Base-by-base conservation (phyloP, 2,888 invertebrate species). In the Lottia scabra region DNA sequence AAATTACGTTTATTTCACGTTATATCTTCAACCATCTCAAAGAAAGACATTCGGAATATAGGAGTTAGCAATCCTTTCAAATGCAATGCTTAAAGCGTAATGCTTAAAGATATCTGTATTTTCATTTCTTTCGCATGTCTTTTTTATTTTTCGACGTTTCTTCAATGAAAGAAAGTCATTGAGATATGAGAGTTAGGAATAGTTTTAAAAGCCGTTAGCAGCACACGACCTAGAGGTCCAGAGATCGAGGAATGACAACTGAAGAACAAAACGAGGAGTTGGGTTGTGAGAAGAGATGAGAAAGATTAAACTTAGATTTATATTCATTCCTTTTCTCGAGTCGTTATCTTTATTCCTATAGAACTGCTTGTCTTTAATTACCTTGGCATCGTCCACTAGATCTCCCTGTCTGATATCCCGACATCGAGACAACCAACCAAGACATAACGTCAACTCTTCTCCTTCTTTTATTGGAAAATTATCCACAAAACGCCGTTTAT, bases 311-410 rank as follows among this genome's bases (percentile, higher is more conserved):
- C 19, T 23, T 56, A 23, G 23, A 23, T 56, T 56, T 23, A 23
- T 56, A 23, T 56, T 56, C 19, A 19, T 56, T 23, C 19, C 68
- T 19, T 63, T 63, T 63, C 45, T 44, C 43, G 45, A 44, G 63
- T 45, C 56, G 63, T 46, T 27, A 67, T 67, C 63, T 63, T 26
- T 48, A 44, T 63, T 45, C 67, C 48, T 44, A 63, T 67, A 44
- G 66, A 46, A 67, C 30, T 68, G 63, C 38, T 68, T 48, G 67
- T 48, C 63, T 75, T 75, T 77, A 77, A 75, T 75, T 75, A 77
- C 75, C 72, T 71, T 72, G 70, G 73, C 75, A 66, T 72, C 68
- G 66, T 74, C 66, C 72, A 75, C 56, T 46, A 74, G 77, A 77
- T 77, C 66, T 65, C 45, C 23, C 27, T 27, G 44, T 13, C 65